A percentile compares a stretch with the other conserved stretches of the same genome.
phyloP scores from a whole-genome alignment of 2,797 vertebrate species.

The Sebastes aleutianus region DNA sequence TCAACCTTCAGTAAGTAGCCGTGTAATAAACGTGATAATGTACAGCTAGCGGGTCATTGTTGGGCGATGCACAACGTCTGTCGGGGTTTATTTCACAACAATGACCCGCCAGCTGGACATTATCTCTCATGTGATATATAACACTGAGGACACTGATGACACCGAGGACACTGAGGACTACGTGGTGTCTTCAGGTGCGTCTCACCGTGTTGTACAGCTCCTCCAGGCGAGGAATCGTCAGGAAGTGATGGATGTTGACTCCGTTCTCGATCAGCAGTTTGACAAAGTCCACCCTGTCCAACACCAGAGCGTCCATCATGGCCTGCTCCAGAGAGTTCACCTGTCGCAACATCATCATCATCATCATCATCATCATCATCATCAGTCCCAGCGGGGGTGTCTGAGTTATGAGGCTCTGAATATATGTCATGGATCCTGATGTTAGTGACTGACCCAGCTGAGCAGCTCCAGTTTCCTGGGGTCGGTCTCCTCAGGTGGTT shows the following conservation, averaged over 20 bases:
- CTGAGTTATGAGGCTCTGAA: no score
- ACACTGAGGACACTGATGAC: no score
- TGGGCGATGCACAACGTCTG: no score
- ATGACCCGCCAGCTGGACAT: no score
- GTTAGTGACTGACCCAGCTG: constrained; percentile 86
- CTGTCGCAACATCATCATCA: constrained; percentile 65
- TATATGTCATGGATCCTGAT: not conserved
- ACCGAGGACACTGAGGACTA: not conserved
- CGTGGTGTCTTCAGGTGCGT: not conserved
- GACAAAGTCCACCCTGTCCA: constrained; percentile 96
- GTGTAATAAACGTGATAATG: no score
- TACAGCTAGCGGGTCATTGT: no score
- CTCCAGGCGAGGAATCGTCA: constrained; percentile 94
- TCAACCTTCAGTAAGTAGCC: not conserved
- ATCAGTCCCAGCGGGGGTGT: not conserved
- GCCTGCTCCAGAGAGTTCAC: constrained; percentile 96
- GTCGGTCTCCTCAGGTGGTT: constrained; percentile 91
- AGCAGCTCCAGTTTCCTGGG: constrained; percentile 93
- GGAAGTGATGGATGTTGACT: constrained; percentile 96
- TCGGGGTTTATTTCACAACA: no score
- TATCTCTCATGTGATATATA: no score
- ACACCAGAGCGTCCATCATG: constrained; percentile 94
- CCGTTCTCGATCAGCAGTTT: constrained; percentile 96
- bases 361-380: not conserved
- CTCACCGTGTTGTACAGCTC: constrained; percentile 96